Conservation (phyloP, 2,797 vertebrate species). For the Manis pentadactyla region DNA sequence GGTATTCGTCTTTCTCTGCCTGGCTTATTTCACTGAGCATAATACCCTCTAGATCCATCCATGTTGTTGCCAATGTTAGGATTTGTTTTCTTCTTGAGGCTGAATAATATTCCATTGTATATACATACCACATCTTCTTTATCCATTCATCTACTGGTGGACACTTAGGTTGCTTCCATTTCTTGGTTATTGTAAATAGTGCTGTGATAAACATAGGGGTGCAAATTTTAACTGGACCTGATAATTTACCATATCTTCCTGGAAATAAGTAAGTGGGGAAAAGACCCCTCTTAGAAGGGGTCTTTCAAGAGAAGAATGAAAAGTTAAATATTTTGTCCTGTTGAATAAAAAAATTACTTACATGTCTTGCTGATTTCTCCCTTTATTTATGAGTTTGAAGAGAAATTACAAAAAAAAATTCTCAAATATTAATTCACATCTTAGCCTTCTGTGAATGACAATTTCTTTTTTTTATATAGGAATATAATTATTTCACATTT, state of each 20-base stretch:
- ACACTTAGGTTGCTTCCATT: too few species aligned
- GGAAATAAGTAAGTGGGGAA: not conserved
- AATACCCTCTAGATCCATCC: too few species aligned
- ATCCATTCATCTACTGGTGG: too few species aligned
- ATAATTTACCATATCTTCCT: slow-evolving; percentile 1
- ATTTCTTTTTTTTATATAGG: not conserved
- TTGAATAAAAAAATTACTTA: not conserved
- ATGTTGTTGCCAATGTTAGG: too few species aligned
- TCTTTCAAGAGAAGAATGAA: too few species aligned
- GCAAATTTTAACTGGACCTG: slow-evolving; percentile 8
- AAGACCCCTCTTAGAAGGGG: not conserved
- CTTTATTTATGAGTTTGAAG: slow-evolving; percentile 8
- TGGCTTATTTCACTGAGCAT: too few species aligned
- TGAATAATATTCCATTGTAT: too few species aligned
- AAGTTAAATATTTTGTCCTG: not conserved
- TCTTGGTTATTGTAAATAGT: too few species aligned
- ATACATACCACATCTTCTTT: too few species aligned
- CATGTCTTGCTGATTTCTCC: not conserved
- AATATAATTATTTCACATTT: slow-evolving; percentile 30
- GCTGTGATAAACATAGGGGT: too few species aligned
- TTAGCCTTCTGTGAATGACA: not conserved
- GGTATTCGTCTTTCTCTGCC: too few species aligned
- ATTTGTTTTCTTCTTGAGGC: too few species aligned
- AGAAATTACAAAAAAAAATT: slow-evolving; percentile 25
- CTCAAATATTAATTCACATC: not conserved